Evolutionary conservation across 2,113 vertebrate species (phyloP).

Genomic region (Pica pica): DNA sequence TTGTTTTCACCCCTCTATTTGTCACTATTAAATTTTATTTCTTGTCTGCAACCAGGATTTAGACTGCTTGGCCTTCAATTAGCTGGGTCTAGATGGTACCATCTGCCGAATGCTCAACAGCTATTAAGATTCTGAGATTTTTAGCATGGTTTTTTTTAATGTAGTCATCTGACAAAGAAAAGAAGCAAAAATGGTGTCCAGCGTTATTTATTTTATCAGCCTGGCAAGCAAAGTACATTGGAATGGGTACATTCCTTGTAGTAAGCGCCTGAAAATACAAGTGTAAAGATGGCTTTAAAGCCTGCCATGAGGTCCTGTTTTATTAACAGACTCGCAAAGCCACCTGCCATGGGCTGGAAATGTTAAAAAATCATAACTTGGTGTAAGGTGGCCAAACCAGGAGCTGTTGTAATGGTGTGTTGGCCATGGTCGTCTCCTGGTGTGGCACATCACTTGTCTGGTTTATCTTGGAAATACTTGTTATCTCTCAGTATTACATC

Average conservation of each 20-base stretch:
- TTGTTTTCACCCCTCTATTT: conserved; percentile 12
- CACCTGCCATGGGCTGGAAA: conserved; percentile 39
- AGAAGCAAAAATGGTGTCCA: conserved; percentile 47
- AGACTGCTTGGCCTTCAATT: conserved; percentile 2
- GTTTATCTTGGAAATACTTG: background rate
- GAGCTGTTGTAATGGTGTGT: accelerated
- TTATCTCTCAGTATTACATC: background rate
- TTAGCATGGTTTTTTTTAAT: conserved; percentile 13
- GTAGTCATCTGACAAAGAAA: conserved; percentile 46
- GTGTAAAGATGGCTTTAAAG: conserved; percentile 35
- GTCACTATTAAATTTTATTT: conserved; percentile 35
- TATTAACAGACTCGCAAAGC: conserved; percentile 28
- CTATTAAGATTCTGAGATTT: conserved; percentile 25
- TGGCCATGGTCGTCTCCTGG: background rate
- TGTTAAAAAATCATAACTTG: background rate
- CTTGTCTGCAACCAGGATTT: background rate
- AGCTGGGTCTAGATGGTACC: conserved; percentile 32
- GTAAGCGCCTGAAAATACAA: conserved; percentile 19
- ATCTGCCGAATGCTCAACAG: conserved; percentile 28
- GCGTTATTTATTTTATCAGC: conserved; percentile 45
- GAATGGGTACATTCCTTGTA: conserved; percentile 50
- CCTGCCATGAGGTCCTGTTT: conserved; percentile 44
- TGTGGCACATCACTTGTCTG: accelerated
- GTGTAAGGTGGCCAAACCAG: background rate
- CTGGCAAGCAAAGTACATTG: conserved; percentile 45